Evolutionary conservation across 2,888 invertebrate genomes (phyloP).

Genomic region (Microctonus brassicae): DNA sequence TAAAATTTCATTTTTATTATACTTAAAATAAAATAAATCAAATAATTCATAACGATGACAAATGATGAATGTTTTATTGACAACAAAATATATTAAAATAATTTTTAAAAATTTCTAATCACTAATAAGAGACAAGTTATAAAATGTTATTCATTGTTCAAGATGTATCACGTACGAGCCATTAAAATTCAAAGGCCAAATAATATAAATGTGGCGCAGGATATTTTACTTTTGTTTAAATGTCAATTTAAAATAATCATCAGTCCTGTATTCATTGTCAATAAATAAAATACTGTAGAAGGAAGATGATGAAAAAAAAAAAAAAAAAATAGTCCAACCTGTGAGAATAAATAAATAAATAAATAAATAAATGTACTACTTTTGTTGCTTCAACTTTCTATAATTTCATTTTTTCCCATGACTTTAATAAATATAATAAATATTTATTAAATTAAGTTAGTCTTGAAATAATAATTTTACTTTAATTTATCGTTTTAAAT

Average conservation of each 20-base stretch:
- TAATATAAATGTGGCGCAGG: no score
- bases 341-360: no score
- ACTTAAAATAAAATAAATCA: background rate
- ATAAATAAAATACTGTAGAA: background rate
- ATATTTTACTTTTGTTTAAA: background rate
- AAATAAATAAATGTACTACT: no score
- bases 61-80: background rate
- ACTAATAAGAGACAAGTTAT: background rate
- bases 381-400: no score
- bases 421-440: no score
- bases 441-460: no score
- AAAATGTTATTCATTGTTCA: background rate
- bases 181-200: background rate
- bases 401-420: no score
- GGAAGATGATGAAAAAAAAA: background rate
- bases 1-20: background rate
- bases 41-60: background rate
- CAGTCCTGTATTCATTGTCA: no score
- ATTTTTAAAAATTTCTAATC: background rate
- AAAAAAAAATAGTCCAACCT: background rate
- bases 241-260: background rate
- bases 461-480: no score
- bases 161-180: background rate
- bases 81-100: background rate
- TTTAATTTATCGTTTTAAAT: no score